Evolutionary conservation across 2,113 vertebrate genomes (phyloP).

Genomic region (Okapia johnstoni): DNA sequence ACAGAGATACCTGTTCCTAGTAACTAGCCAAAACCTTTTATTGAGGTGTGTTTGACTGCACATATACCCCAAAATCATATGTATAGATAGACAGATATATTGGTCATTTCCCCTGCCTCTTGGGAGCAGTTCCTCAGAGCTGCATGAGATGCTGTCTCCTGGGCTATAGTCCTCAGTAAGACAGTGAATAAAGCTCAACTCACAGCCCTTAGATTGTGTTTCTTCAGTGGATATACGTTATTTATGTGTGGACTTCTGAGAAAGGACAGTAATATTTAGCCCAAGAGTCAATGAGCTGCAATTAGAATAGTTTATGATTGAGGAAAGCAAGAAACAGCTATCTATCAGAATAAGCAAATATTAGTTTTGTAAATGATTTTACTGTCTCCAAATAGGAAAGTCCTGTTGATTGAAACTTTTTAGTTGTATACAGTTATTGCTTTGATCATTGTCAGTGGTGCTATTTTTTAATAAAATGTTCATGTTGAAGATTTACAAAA

Average conservation of each 20-base stretch:
- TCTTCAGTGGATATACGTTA: not conserved
- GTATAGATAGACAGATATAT: not conserved
- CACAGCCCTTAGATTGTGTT: not conserved
- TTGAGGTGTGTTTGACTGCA: not conserved
- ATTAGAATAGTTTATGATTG: not conserved
- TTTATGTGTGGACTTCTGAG: not conserved
- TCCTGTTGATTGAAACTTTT: not conserved
- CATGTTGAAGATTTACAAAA: not conserved
- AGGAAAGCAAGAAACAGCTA: not conserved
- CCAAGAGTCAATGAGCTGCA: not conserved
- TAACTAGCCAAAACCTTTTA: not conserved
- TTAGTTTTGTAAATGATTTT: not conserved
- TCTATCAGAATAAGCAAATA: not conserved
- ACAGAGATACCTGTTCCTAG: not conserved
- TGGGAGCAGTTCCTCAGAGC: not conserved
- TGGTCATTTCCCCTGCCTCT: not conserved
- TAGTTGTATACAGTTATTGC: not conserved
- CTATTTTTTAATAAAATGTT: constrained; percentile 28
- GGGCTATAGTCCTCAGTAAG: not conserved
- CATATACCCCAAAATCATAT: not conserved
- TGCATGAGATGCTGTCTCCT: not conserved
- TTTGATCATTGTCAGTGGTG: not conserved
- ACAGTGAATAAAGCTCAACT: not conserved
- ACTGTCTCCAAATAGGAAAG: not conserved
- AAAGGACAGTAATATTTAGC: not conserved